A percentile compares a stretch with the other conserved stretches of the same genome.
Conservation (phyloP, 2,888 invertebrate genomes). For the Spicauda simplicius region DNA sequence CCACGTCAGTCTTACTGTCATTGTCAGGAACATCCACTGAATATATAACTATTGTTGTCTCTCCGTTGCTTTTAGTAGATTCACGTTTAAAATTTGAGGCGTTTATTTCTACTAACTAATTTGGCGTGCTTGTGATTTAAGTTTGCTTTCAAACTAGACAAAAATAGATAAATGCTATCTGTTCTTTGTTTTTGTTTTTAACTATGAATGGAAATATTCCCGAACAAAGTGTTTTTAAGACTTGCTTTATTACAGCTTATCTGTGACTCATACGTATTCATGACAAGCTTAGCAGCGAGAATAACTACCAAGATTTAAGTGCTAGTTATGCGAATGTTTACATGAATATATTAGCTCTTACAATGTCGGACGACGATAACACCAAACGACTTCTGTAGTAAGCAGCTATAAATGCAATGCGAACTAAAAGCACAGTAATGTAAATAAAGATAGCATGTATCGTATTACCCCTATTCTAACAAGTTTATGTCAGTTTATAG, state of each 20-base stretch:
- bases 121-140: too few species aligned
- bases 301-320: conserved; percentile 3
- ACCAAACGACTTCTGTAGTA: background rate
- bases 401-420: conserved; percentile 6
- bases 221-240: background rate
- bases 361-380: conserved; percentile 3
- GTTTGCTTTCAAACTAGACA: too few species aligned
- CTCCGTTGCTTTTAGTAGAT: background rate
- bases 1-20: background rate
- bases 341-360: conserved; percentile 5
- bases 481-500: too few species aligned
- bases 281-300: background rate
- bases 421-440: background rate
- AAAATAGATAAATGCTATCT: background rate
- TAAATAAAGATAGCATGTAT: background rate
- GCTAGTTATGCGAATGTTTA: background rate
- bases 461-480: background rate
- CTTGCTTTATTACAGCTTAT: background rate
- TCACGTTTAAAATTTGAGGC: too few species aligned
- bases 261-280: background rate
- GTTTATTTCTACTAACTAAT: too few species aligned
- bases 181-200: background rate
- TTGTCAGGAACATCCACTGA: background rate
- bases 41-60: background rate
- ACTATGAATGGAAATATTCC: background rate